Base-by-base conservation (phyloP, 2,888 invertebrate genomes). In the Yponomeuta malinellus region DNA sequence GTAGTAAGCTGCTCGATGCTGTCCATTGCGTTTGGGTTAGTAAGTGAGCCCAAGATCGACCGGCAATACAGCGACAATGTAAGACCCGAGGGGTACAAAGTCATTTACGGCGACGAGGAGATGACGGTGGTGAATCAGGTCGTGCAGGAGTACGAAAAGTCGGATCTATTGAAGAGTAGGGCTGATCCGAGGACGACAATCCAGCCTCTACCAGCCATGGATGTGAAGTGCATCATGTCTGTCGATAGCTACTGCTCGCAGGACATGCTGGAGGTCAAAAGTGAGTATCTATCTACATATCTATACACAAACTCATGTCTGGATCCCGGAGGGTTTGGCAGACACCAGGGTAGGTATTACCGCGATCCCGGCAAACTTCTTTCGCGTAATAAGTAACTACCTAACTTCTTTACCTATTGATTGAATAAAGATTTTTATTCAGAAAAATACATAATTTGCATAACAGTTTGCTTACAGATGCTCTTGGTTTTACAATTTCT, bases 181-280 rank as follows among this genome's bases (percentile, higher is more conserved):
- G 67, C 12, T n/a, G 81, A 85, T 37, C 78, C 76, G 0, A 59
- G 5, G 12, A 59, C 52, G 4, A 15, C 52, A 3, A 76, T 88
- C 10, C 77, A 81, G 9, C 85, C 86, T 2, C 72, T 92, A 72
- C 81, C 85, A 0, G 76, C 84, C 3, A 75, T 78, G 68, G 91
- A 91, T 69, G 89, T 92, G 6, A 92, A 91, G 76, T 92, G 92
- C 68, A 76, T 92, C 76, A 89, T 90, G 88, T 91, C 91, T 0
- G 85, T 84, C 3, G 87, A 91, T 71, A 79, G 79, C 63, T 84
- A 90, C 73, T 92, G 92, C 73, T 83, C 87, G 0, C 83, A 80
- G 72, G 77, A 85, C 63, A 91, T 91, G 91, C 77, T 79, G 23
- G 76, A 80, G 74, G 82, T 86, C 64, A 92, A 92, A 83, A 83